phyloP scores from a whole-genome alignment of 37 sponge, comb jelly and placozoan species.

The Hexactinellida sp. region DNA sequence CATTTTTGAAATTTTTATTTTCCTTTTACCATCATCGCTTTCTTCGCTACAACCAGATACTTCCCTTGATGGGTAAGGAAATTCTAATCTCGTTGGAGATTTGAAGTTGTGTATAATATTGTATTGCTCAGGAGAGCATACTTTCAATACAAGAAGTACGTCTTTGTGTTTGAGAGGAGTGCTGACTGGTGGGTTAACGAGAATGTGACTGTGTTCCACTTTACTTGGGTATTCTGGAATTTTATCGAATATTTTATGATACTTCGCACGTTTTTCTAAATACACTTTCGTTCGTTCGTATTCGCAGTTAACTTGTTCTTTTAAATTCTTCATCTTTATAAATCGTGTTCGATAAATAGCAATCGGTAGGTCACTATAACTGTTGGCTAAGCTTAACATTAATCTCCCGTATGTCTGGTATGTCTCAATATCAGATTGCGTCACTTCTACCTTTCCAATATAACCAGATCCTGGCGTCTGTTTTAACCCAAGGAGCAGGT shows the following conservation, averaged over 20 bases:
- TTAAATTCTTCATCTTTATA: not conserved
- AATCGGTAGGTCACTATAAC: not conserved
- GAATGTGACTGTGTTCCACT: conserved; percentile 1
- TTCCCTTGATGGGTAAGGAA: not conserved
- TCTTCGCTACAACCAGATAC: not conserved
- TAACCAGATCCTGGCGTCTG: conserved; percentile 42
- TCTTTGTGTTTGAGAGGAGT: not conserved
- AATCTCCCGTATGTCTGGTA: not conserved
- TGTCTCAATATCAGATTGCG: not conserved
- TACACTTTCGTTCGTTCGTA: not conserved
- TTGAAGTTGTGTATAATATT: not conserved
- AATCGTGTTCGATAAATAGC: not conserved
- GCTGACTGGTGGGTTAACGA: not conserved
- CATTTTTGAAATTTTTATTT: not conserved
- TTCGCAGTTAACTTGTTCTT: not conserved
- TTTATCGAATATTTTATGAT: not conserved
- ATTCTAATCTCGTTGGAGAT: not conserved
- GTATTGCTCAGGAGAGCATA: conserved; percentile 4
- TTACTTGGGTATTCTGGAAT: not conserved
- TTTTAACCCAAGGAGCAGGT: conserved; percentile 52
- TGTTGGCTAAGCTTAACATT: not conserved
- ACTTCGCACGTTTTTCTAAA: not conserved
- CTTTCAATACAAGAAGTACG: not conserved
- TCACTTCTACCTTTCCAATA: conserved; percentile 41
- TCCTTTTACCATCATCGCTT: not conserved